phyloP scores from a whole-genome alignment of 1,140 invertebrate genomes.

The Dysdera silvatica region DNA sequence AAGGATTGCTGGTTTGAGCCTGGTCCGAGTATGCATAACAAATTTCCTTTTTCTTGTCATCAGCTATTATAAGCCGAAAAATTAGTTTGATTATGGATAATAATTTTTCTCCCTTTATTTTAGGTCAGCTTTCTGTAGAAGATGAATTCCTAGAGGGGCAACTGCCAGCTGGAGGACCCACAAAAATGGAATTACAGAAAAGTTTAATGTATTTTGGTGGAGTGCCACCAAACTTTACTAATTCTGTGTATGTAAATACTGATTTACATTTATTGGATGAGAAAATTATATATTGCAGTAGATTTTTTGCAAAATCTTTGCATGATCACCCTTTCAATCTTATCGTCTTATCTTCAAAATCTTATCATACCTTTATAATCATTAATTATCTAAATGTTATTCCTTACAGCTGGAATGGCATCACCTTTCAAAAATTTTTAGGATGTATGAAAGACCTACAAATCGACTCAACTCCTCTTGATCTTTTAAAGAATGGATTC shows the following conservation, averaged over 20 bases:
- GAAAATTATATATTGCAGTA: too few species aligned
- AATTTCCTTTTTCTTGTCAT: background rate
- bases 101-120: background rate
- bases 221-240: slow-evolving; percentile 58
- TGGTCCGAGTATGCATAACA: background rate
- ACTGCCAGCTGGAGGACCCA: slow-evolving; percentile 50
- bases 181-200: slow-evolving; percentile 52
- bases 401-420: slow-evolving; percentile 26
- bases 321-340: too few species aligned
- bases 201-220: slow-evolving; percentile 62
- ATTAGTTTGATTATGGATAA: background rate
- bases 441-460: slow-evolving; percentile 74
- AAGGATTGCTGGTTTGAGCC: background rate
- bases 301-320: too few species aligned
- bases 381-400: too few species aligned
- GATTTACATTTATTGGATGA: background rate
- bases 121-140: slow-evolving; percentile 54
- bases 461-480: slow-evolving; percentile 60
- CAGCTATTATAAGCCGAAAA: background rate
- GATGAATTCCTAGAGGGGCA: slow-evolving; percentile 56
- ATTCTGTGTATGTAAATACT: slow-evolving; percentile 35
- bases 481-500: slow-evolving; percentile 56
- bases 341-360: too few species aligned
- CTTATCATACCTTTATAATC: too few species aligned
- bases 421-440: slow-evolving; percentile 55